Percentiles rank a stretch among this genome's conserved stretches.
These are phyloP conservation scores for Falco columbarius DNA, from an alignment of 2,797 vertebrate species.

Conservation along the genomic window DNA sequence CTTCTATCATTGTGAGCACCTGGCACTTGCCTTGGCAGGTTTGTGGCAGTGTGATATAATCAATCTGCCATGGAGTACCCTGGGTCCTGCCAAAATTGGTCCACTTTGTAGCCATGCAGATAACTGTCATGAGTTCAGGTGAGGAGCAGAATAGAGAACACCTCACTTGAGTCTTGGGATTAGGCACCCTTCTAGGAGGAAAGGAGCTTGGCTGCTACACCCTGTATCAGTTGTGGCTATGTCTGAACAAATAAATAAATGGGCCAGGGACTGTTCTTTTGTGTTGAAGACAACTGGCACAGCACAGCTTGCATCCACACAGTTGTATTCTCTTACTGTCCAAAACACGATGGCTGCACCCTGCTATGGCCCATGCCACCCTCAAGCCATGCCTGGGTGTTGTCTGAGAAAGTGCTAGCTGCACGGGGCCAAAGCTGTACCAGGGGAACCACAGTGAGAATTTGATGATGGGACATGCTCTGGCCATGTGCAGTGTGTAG, in stretches of 20 bases:
- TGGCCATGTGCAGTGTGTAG: no score
- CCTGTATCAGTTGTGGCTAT: not conserved
- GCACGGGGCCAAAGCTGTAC: not conserved
- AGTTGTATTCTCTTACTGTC: not conserved
- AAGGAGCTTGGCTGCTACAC: not conserved
- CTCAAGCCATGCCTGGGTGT: not conserved
- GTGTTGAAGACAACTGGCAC: not conserved
- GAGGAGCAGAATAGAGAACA: not conserved
- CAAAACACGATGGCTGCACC: not conserved
- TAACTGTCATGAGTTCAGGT: not conserved
- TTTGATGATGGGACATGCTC: not conserved
- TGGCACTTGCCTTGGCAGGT: not conserved
- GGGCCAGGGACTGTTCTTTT: not conserved
- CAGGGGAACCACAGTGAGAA: not conserved
- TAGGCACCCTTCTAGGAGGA: not conserved
- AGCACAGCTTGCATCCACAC: not conserved
- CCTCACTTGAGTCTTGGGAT: not conserved
- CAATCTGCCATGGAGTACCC: not conserved
- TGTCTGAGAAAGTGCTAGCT: not conserved
- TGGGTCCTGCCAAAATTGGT: not conserved
- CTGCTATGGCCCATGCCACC: no score
- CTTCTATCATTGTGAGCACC: not conserved
- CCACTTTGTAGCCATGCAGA: not conserved
- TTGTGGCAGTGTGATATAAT: not conserved
- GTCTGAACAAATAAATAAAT: not conserved